Evolutionary conservation across 2,888 invertebrate genomes (phyloP).

Genomic region (Ennomos fuscantarius): DNA sequence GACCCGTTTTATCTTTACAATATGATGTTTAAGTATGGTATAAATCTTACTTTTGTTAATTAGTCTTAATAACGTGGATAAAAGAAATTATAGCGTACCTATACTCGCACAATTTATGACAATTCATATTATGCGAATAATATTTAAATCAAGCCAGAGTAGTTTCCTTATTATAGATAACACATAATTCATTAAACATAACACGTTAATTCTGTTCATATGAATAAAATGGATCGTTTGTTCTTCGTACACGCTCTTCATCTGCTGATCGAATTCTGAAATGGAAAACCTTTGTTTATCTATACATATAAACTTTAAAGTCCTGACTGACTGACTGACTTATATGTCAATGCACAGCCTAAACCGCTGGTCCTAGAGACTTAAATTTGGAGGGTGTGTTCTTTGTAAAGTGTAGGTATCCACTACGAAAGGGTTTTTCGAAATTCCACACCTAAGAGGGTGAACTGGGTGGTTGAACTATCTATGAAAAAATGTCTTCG

Average conservation of each 20-base stretch:
- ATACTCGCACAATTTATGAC: constrained; percentile 1
- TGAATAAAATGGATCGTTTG: constrained; percentile 14
- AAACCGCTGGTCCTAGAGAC: no score
- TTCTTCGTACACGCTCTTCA: constrained; percentile 15
- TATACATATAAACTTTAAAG: no score
- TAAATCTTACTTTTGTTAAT: constrained; percentile 6
- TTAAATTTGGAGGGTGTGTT: no score
- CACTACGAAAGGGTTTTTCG: no score
- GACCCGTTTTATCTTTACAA: no score
- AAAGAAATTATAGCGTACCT: not conserved
- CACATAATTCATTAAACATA: not conserved
- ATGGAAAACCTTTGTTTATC: no score
- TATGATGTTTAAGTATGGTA: constrained; percentile 7
- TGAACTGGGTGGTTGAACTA: no score
- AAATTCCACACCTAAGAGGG: no score
- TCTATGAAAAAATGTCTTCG: no score
- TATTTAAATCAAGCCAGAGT: constrained; percentile 21
- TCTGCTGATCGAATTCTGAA: constrained; percentile 16
- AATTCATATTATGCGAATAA: constrained; percentile 12
- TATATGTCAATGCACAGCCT: no score
- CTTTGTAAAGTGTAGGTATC: no score
- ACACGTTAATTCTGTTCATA: constrained; percentile 17
- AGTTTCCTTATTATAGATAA: constrained; percentile 18
- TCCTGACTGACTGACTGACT: no score
- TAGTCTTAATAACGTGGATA: not conserved